Evolutionary conservation across 2,888 invertebrate species (phyloP), one percentile per base, ranked within the genome.

Genomic region (Cantharis rufa): DNA sequence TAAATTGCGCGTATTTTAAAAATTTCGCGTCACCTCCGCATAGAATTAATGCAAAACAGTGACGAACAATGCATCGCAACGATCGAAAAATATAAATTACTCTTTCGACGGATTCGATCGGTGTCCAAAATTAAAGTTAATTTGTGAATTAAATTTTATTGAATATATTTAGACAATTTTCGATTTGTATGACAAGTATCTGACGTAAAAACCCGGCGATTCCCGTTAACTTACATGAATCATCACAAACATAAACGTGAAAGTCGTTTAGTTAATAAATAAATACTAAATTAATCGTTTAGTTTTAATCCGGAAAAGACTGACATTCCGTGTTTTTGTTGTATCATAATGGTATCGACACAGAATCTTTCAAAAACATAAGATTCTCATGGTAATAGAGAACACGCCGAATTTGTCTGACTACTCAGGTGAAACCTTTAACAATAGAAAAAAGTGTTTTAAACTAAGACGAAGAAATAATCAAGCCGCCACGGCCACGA

Each of bases 231-330:
- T 24, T 70, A 76, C 78, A 81, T 84, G 84, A 84, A 82, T 83
- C 84, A 84, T 84, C 84, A 80, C 78, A 81, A 79, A 78, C 78
- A 80, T 78, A 81, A 82, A 82, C 82, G 83, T 83, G 84, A 84
- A 83, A 83, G 83, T 83, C 80, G 70, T 72, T 71, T 76, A 72
- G 77, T 80, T 79, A 77, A 79, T 76, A 71, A 75, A 79, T 76
- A 76, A 75, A 75, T 62, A 48, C 48, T 48, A 73, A 75, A 74
- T 73, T 74, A 72, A 76, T 61, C 68, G 71, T 63, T 77, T 63
- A 48, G 61, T 24, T 69, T 16, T 70, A 70, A 74, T 76, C 76
- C 76, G 76, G 78, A 76, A 76, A 69, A 72, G 76, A 74, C 76
- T 71, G 62, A 61, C 61, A 75, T 78, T 78, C 76, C 62, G n/a